phyloP scores from a whole-genome alignment of 1,140 invertebrate species.

The Trichonephila clavata region DNA sequence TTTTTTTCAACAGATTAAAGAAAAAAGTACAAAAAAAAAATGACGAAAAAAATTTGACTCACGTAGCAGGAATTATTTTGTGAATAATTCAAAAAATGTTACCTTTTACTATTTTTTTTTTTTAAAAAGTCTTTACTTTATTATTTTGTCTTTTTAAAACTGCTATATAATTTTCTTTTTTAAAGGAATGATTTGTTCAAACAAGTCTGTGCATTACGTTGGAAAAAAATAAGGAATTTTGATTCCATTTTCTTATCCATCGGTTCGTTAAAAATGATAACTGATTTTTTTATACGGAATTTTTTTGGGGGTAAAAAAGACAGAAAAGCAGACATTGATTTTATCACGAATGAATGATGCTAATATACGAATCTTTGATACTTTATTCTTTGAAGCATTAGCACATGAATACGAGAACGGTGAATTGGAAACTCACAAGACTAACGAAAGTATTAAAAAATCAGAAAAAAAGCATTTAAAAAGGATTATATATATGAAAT shows the following conservation, averaged over 20 bases:
- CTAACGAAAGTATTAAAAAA: no score
- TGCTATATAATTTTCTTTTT: not conserved
- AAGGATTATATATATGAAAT: no score
- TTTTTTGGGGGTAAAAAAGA: not conserved
- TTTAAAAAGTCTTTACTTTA: not conserved
- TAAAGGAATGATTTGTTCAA: not conserved
- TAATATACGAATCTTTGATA: no score
- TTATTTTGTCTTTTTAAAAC: constrained; percentile 9
- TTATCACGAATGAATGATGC: no score
- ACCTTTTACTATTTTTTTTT: not conserved
- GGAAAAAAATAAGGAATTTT: not conserved
- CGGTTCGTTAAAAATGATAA: constrained; percentile 3
- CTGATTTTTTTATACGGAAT: not conserved
- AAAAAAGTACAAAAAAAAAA: not conserved
- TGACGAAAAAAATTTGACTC: not conserved
- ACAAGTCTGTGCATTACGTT: not conserved
- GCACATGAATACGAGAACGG: no score
- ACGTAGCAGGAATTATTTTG: constrained; percentile 4
- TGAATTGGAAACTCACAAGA: no score
- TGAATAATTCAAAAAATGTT: constrained; percentile 64
- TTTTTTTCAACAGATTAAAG: not conserved
- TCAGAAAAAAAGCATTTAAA: no score
- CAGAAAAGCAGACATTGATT: no score
- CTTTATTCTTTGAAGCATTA: no score
- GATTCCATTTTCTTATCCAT: no score